Evolutionary conservation across 2,888 invertebrate genomes (phyloP), one percentile per base, ranked within the genome.

Genomic region (Harpalus rufipes): DNA sequence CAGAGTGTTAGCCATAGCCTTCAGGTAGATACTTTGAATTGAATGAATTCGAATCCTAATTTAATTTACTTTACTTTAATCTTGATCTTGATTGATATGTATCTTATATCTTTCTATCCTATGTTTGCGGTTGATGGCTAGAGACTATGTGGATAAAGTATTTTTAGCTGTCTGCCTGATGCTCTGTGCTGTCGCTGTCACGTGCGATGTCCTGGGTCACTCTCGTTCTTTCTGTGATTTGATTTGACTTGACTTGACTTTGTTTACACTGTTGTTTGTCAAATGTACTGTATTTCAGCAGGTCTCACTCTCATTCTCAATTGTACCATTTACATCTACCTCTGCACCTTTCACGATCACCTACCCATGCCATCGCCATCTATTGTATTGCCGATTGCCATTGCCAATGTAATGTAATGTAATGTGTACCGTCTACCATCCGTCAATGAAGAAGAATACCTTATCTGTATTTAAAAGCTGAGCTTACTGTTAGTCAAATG

Each of bases 401-500:
- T 39, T 81, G 63, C 32, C 16, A 44, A 18, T 81, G 81, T 65
- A 83, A 74, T 84, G 83, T 83, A 83, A 83, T 83, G 83, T 84
- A 84, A 84, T 84, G 84, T 84, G 84, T 84, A 84, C 72, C 41
- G 51, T 78, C 7, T 51, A 12, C 44, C 44, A 51, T 84, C 65
- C 76, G 84, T 78, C 32, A 32, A 32, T 32, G 32, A 32, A 32
- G 32, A 32, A 32, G 44, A 4, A 51, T 51, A 51, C 12, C 8
- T 51, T 8, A 51, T 51, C 44, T 88, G 86, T 88, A 90, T 91
- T 51, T 91, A 91, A 91, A 91, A 91, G 91, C 91, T 91, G 91
- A 91, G 91, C 91, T 91, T 51, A 12, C 10, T 51, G 44, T 51
- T 91, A 88, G 89, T 89, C 89, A 90, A 80, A 80, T 8, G 25